These are phyloP conservation scores for Hemicentrotus pulcherrimus DNA, from an alignment of 35 echinoderm and acorn worm species.

Conservation along the genomic window DNA sequence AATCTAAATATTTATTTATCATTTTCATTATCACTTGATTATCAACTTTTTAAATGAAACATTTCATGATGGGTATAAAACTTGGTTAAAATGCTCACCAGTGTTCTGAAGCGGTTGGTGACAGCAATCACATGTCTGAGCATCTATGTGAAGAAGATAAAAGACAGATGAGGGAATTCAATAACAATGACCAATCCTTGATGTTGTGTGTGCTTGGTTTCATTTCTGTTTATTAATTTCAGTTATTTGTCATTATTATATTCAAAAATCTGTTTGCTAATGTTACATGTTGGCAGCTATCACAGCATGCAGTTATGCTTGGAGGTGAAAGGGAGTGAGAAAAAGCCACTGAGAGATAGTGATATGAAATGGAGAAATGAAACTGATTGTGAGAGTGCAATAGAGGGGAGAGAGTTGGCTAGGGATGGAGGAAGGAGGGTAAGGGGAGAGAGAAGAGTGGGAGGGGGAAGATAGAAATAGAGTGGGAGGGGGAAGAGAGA, in stretches of 20 bases:
- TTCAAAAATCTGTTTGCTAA: not conserved
- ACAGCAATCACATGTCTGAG: conserved; percentile 70
- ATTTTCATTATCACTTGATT: not conserved
- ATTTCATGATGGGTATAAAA: not conserved
- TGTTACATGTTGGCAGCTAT: not conserved
- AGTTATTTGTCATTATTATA: not conserved
- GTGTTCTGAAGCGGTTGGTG: conserved; percentile 57
- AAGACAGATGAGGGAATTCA: not conserved
- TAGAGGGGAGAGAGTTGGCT: no score
- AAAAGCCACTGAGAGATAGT: no score
- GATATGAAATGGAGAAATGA: no score
- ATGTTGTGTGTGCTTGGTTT: no score
- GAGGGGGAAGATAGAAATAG: no score
- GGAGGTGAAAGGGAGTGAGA: not conserved
- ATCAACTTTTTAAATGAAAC: not conserved
- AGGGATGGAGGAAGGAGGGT: no score
- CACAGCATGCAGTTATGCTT: not conserved
- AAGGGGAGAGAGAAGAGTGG: no score
- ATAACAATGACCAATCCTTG: not conserved
- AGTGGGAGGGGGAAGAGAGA: no score
- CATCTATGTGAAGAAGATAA: conserved; percentile 32
- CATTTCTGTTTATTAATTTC: no score
- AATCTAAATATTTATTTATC: not conserved
- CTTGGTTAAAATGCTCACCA: conserved; percentile 49
- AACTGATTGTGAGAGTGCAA: no score